Evolutionary conservation across 2,888 invertebrate genomes (phyloP), one percentile per base, ranked within the genome.

Genomic region (Sthenelais limicola): DNA sequence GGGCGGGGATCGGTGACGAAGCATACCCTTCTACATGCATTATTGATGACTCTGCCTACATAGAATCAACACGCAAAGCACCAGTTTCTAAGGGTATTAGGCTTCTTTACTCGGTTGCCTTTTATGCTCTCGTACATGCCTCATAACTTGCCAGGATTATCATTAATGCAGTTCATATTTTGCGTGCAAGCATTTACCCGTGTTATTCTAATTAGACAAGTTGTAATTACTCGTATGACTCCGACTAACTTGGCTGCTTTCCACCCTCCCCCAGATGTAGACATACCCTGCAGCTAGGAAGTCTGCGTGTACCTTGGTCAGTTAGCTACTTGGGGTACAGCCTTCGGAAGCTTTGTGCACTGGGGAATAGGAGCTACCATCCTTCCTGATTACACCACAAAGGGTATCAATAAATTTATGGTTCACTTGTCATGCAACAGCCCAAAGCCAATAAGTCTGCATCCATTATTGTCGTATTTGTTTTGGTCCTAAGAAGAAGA

Each of bases 81-180:
- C 28, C 62, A 38, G 62, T 4, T 35, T 62, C 62, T 38, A 62
- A 38, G 62, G 62, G 21, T 18, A 35, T 35, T 43, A 18, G 56
- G 56, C 21, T 32, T n/a, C 32, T 9, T 18, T n/a, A 28, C 56
- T 9, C 56, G n/a, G 56, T 2, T 35, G 33, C 56, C 33, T 15
- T 9, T 15, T 15, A 43, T 15, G 43, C 43, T 15, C 12, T 15
- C 43, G 12, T 15, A 15, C 43, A 9, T 15, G 12, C 12, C 15
- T 9, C 43, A 9, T 9, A 43, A 9, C 43, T 15, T 21, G 5
- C 51, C 51, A 51, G 5, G 21, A 7, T 21, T 5, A 38, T 38
- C 62, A 62, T 38, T 38, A 62, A 62, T 43, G 43, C 35, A 62
- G 35, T 62, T 62, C 62, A 62, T 62, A 62, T 38, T 62, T n/a